Conservation (phyloP, 2,797 vertebrate genomes). For the Phalanger gymnotis region DNA sequence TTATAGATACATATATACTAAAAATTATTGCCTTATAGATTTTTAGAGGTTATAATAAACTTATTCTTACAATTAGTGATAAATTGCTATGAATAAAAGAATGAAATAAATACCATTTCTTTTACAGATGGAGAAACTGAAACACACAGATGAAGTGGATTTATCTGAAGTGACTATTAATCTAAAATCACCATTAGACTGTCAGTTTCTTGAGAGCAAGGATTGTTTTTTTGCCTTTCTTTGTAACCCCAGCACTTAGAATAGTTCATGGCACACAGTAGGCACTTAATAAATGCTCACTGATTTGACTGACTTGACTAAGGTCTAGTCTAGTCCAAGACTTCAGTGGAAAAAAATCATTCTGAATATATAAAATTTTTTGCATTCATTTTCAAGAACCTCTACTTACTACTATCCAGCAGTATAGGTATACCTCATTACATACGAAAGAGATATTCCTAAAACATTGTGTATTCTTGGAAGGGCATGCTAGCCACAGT, state of each 20-base stretch:
- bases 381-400: neutral
- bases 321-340: neutral
- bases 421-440: neutral
- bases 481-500: neutral
- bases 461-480: neutral
- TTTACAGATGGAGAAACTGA: slow-evolving; percentile 48
- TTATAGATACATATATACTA: slow-evolving; percentile 32
- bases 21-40: slow-evolving; percentile 57
- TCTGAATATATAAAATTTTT: neutral
- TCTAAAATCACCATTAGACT: neutral
- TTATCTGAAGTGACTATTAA: neutral
- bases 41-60: slow-evolving; percentile 36
- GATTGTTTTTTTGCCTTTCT: neutral
- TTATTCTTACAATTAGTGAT: slow-evolving; percentile 38
- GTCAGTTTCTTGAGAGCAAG: neutral
- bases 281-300: neutral
- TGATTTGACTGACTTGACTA: neutral
- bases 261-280: neutral
- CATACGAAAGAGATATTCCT: neutral
- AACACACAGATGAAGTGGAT: neutral
- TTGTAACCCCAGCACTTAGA: neutral
- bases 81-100: slow-evolving; percentile 11
- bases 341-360: neutral
- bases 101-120: slow-evolving; percentile 31
- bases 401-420: neutral